Base-by-base conservation (phyloP, 2,797 vertebrate species). In the Paratrypauchen microcephalus region DNA sequence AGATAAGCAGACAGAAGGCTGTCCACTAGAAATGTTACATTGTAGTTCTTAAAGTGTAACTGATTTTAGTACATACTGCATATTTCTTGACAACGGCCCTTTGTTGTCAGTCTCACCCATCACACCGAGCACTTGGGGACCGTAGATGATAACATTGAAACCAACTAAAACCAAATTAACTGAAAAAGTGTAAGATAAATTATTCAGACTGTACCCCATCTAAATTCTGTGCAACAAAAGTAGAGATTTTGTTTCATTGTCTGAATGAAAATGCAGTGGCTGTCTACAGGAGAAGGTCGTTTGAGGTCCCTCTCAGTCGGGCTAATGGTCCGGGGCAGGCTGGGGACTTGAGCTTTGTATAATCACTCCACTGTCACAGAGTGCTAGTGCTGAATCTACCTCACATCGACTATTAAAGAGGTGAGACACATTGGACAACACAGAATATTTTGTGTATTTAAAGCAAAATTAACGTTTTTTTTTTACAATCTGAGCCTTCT, bases 401-500 rank as follows among this genome's bases (percentile, higher is more conserved):
- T 90, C 92, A 91, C 89, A 83, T 89, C 87, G 81, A 86, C 88
- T 87, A 91, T 92, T 82, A 87, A 89, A 90, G 81, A 74, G 90
- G 88, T 87, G 84, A 82, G 83, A 88, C 8, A 18, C 58, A 13
- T 19, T 2, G 19, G 6, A 8, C 74, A 66, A 65, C 63, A 65
- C 19, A 64, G 71, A 24, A 23, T 24, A 26, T 12, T 23, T 24
- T 26, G 9, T 15, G 11, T 6, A 56, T 24, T n/a, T n/a, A n/a
- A n/a, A n/a, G n/a, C n/a, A n/a, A n/a, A n/a, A n/a, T n/a, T n/a
- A n/a, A n/a, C n/a, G n/a, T n/a, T n/a, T n/a, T n/a, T n/a, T n/a
- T n/a, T n/a, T n/a, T n/a, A n/a, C n/a, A n/a, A n/a, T n/a, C n/a
- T n/a, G n/a, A n/a, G n/a, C n/a, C n/a, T n/a, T n/a, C n/a, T n/a